Percentiles rank a stretch among this genome's conserved stretches.
phyloP scores from a whole-genome alignment of 2,888 invertebrate species.

The Nemotelus pantherinus region DNA sequence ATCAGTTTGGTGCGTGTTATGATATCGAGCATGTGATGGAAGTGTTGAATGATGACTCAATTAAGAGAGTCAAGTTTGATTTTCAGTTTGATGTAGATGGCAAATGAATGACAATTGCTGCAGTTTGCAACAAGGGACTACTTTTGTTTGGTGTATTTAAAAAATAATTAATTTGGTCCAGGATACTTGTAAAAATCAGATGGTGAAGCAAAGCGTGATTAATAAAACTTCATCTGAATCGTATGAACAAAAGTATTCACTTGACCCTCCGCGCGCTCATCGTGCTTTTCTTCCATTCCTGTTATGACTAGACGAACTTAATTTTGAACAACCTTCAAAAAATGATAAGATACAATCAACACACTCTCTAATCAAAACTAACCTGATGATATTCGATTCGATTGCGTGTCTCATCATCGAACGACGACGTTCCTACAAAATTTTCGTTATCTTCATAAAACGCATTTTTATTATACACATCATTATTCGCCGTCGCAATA shows the following conservation, averaged over 20 bases:
- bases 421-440: slow-evolving; percentile 26
- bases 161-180: not conserved
- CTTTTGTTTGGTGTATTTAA: not conserved
- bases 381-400: slow-evolving; percentile 63
- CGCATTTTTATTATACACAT: slow-evolving; percentile 11
- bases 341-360: not conserved
- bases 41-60: too few relatives aligned
- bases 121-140: not conserved
- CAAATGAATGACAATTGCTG: not conserved
- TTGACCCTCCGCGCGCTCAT: too few relatives aligned
- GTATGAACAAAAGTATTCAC: too few relatives aligned
- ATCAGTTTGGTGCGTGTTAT: slow-evolving; percentile 4
- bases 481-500: slow-evolving; percentile 4
- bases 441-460: slow-evolving; percentile 47
- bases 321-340: not conserved
- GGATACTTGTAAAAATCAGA: too few relatives aligned
- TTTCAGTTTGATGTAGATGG: not conserved
- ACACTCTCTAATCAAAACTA: slow-evolving; percentile 53
- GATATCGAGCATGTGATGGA: not conserved
- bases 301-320: not conserved
- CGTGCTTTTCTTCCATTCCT: too few relatives aligned
- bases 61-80: too few relatives aligned
- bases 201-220: too few relatives aligned
- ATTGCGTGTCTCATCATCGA: slow-evolving; percentile 49
- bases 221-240: too few relatives aligned